Evolutionary conservation across 2,888 invertebrate species (phyloP).

Genomic region (Gortyna flavago): DNA sequence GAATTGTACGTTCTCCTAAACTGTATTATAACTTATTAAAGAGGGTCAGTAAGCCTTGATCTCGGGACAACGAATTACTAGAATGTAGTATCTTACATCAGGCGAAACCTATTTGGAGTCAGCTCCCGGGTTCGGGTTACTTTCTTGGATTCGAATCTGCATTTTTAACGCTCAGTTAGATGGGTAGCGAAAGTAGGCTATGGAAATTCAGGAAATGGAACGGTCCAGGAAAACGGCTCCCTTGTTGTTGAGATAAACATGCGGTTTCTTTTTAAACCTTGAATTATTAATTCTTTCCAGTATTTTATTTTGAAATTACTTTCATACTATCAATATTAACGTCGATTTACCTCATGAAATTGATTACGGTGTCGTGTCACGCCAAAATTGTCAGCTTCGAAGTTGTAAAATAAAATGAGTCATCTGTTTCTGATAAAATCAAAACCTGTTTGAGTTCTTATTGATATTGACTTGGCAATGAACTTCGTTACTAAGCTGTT

Average conservation of each 20-base stretch:
- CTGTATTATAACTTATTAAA: constrained; percentile 25
- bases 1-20: neutral
- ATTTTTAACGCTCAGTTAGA: constrained; percentile 62
- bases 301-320: constrained; percentile 28
- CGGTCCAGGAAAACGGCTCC: neutral
- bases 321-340: constrained; percentile 36
- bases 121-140: constrained; percentile 26
- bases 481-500: constrained; percentile 42
- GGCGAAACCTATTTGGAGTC: constrained; percentile 40
- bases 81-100: constrained; percentile 42
- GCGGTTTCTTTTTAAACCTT: constrained; percentile 20
- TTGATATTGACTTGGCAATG: constrained; percentile 46
- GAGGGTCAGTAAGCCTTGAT: constrained; percentile 14
- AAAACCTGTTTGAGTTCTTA: constrained; percentile 48
- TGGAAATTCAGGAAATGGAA: constrained; percentile 36
- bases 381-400: constrained; percentile 47
- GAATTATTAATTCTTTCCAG: constrained; percentile 22
- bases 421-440: constrained; percentile 44
- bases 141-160: constrained; percentile 49
- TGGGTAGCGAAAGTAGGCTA: constrained; percentile 16
- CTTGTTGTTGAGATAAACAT: constrained; percentile 25
- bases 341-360: constrained; percentile 36
- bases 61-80: constrained; percentile 13
- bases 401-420: constrained; percentile 47
- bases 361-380: constrained; percentile 45